Evolutionary conservation across 2,797 vertebrate genomes (phyloP).

Genomic region (Cossypha caffra): DNA sequence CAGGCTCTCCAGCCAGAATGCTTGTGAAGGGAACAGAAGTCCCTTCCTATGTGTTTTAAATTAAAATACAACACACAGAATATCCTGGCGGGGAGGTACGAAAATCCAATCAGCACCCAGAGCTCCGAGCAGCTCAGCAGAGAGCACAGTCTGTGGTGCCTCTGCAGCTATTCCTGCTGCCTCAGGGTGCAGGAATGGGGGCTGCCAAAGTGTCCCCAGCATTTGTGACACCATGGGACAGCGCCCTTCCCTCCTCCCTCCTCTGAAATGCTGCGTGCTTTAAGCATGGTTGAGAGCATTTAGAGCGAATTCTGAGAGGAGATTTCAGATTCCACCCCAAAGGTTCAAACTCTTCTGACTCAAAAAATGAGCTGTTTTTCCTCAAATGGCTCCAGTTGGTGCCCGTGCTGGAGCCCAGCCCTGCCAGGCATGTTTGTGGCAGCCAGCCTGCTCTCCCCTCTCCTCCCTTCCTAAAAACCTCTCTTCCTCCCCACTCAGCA

Average conservation of each 20-base stretch:
- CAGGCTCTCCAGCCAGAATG: neutral
- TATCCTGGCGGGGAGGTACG: constrained; percentile 36
- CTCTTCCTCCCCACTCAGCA: neutral
- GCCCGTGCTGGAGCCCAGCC: neutral
- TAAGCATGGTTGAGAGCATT: fast-evolving
- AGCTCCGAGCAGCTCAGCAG: neutral
- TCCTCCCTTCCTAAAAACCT: neutral
- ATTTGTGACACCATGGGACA: fast-evolving
- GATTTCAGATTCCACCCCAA: neutral
- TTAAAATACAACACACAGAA: neutral
- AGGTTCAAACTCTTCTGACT: neutral
- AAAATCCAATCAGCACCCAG: constrained; percentile 71
- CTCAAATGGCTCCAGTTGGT: neutral
- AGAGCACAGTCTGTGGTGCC: constrained; percentile 14
- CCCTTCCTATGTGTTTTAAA: neutral
- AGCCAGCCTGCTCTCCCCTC: neutral
- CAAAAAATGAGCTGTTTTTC: neutral
- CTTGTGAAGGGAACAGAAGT: neutral
- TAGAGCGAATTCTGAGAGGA: neutral
- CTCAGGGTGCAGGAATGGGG: neutral
- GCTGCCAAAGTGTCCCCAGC: neutral
- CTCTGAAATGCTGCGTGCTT: fast-evolving
- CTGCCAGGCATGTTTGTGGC: neutral
- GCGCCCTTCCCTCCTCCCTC: neutral
- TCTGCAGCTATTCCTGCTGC: constrained; percentile 43